Conservation (phyloP, 2,113 vertebrate genomes). For the Corythaixoides concolor region DNA sequence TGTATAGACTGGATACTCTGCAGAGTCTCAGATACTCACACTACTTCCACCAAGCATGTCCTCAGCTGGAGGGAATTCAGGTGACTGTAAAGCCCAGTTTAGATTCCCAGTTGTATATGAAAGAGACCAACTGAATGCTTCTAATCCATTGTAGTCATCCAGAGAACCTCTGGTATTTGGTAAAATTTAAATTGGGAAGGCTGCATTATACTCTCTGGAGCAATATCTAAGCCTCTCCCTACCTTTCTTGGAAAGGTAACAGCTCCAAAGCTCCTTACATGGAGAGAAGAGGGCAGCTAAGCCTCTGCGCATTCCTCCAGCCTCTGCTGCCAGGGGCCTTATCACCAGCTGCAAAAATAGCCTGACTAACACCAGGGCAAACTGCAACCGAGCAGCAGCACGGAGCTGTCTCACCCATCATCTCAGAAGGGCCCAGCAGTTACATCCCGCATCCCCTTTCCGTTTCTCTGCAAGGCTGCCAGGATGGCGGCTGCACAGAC, state of each 20-base stretch:
- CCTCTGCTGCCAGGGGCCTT: slow-evolving; percentile 73
- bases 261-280: slow-evolving; percentile 75
- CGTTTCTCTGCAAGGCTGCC: background rate
- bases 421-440: background rate
- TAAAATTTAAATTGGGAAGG: slow-evolving; percentile 56
- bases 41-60: background rate
- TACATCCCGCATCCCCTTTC: background rate
- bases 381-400: slow-evolving; percentile 40
- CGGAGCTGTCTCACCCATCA: background rate
- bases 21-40: background rate
- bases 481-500: background rate
- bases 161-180: slow-evolving; percentile 56
- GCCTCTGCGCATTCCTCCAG: slow-evolving; percentile 68
- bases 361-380: slow-evolving; percentile 66
- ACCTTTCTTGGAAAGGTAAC: slow-evolving; percentile 77
- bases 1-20: background rate
- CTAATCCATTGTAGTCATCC: slow-evolving; percentile 44
- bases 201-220: slow-evolving; percentile 50
- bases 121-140: slow-evolving; percentile 10
- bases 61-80: slow-evolving; percentile 28
- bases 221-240: slow-evolving; percentile 34
- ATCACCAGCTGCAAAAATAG: slow-evolving; percentile 83
- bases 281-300: slow-evolving; percentile 68
- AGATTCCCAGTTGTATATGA: background rate
- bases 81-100: slow-evolving; percentile 23